Percentiles rank a stretch among this genome's conserved stretches.
Evolutionary conservation across 2,888 invertebrate genomes (phyloP).

Genomic region (Cyclophora punctaria): DNA sequence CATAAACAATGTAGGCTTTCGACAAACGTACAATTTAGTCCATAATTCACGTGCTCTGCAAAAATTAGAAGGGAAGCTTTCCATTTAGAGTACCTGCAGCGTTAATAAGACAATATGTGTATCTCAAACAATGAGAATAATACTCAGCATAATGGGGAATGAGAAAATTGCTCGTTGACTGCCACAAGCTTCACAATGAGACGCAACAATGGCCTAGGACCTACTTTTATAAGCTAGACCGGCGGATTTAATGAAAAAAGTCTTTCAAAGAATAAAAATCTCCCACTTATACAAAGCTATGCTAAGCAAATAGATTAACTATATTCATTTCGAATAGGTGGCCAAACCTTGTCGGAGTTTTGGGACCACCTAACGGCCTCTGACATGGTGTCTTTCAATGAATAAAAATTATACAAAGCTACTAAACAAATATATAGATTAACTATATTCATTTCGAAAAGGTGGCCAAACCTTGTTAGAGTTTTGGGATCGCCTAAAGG

Average conservation of each 20-base stretch:
- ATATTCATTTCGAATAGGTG: too few species aligned
- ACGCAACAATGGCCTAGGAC: conserved; percentile 57
- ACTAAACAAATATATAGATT: too few species aligned
- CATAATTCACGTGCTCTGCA: too few species aligned
- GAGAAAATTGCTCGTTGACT: conserved; percentile 67
- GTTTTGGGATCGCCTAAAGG: too few species aligned
- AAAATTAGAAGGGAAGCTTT: too few species aligned
- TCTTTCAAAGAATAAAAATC: conserved; percentile 53
- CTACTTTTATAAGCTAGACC: conserved; percentile 52
- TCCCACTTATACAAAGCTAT: conserved; percentile 2
- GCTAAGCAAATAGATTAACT: too few species aligned
- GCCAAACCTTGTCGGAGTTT: too few species aligned
- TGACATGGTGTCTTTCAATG: conserved; percentile 32
- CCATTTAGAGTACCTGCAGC: conserved; percentile 22
- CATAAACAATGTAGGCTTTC: too few species aligned
- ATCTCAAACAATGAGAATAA: conserved; percentile 62
- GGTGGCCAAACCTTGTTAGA: too few species aligned
- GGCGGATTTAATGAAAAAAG: conserved; percentile 58
- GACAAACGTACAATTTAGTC: too few species aligned
- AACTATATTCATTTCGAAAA: too few species aligned
- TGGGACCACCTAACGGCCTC: too few species aligned
- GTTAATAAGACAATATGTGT: conserved; percentile 49
- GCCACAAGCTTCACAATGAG: conserved; percentile 58
- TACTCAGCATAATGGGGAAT: conserved; percentile 62
- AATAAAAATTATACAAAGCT: conserved; percentile 35